These are phyloP conservation scores for Telenomus remus DNA, from an alignment of 1,140 invertebrate species.

Conservation along the genomic window DNA sequence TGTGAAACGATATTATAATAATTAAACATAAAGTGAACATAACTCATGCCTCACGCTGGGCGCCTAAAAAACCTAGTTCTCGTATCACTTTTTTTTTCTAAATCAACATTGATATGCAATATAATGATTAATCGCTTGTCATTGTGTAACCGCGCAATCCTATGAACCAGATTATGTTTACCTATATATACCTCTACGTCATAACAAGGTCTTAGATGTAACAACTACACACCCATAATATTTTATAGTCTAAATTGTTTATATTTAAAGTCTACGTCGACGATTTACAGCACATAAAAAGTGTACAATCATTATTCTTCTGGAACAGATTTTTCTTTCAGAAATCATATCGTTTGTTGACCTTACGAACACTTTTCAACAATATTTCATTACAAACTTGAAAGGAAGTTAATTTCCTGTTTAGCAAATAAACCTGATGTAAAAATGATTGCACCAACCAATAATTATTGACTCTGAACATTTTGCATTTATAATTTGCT, in stretches of 20 bases:
- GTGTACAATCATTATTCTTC: neutral
- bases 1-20: constrained; percentile 4
- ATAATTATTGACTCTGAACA: too few species aligned
- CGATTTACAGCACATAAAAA: constrained; percentile 27
- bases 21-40: constrained; percentile 8
- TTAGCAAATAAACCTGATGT: too few species aligned
- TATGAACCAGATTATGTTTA: neutral
- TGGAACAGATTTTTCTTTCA: neutral
- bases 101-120: constrained; percentile 24
- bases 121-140: constrained; percentile 14
- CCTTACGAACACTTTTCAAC: too few species aligned
- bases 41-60: too few species aligned
- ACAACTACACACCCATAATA: constrained; percentile 3
- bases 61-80: neutral
- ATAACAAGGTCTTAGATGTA: neutral
- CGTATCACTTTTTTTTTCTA: neutral
- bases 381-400: too few species aligned
- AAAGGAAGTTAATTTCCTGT: too few species aligned
- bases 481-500: too few species aligned
- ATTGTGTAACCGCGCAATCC: neutral
- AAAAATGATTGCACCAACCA: too few species aligned
- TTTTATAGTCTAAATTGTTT: constrained; percentile 1
- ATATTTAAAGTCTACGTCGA: constrained; percentile 20
- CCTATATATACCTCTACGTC: neutral
- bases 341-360: too few species aligned